Base-by-base conservation (phyloP, 2,888 invertebrate species). In the Cantharis flavilabris region DNA sequence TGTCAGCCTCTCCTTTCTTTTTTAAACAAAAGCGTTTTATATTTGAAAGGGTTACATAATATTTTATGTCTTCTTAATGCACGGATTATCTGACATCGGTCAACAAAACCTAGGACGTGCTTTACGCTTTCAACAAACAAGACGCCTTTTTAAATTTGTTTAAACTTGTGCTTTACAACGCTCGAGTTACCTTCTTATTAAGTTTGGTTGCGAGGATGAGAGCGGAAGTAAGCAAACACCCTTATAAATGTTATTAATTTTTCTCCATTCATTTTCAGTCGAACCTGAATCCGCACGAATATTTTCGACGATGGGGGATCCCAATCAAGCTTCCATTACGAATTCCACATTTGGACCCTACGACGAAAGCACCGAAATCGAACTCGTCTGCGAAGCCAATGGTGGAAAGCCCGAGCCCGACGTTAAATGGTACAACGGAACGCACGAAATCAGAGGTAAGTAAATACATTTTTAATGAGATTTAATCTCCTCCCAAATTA, bases 341-440 rank as follows among this genome's bases (percentile, higher is more conserved):
- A 94, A 95, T 83, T 92, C 92, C 0, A 89, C 92, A 63, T 89
- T 95, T 71, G 95, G 94, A 0, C 94, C 95, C 0, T 90, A 94
- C 82, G 90, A 92, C 82, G 95, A 96, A 87, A 92, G 93, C 64
- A 91, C 91, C 13, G 90, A 91, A 83, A 90, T 95, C 81, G 92
- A 92, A 81, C 88, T 96, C 78, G 91, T 91, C 80, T 96, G 96
- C 85, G 91, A 93, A 77, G 95, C 96, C 72, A 91, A 91, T 65
- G 94, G 94, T 70, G 97, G 97, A 69, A 95, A 96, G 82, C 97
- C 97, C 0, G 93, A 94, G 80, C 97, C 97, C 1, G 92, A 91
- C 82, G 93, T 97, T 77, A 92, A 92, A 79, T 97, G 97, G 97
- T 96, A 92, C 90, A 95, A 96, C 87, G 94, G 94, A 82, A 92